Conservation (phyloP, 2,113 vertebrate species). For the Oenanthe oenanthe region DNA sequence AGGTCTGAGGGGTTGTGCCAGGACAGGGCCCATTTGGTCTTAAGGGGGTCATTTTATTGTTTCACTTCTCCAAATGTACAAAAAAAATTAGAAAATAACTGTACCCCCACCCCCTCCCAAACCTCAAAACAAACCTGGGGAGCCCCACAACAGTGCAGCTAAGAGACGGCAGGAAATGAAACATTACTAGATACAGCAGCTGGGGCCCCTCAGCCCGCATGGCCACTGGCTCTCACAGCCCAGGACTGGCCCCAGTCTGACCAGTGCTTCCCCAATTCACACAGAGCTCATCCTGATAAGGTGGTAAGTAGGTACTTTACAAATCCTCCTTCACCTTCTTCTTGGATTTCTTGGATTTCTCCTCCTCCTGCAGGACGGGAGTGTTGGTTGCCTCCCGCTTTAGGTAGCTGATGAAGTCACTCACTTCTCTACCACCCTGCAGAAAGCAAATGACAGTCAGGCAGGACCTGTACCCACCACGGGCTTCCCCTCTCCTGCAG, state of each 20-base stretch:
- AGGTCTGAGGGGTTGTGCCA: not conserved
- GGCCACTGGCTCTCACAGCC: conserved; percentile 43
- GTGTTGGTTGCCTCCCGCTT: conserved; percentile 90
- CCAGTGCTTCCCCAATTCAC: conserved; percentile 57
- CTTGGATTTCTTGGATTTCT: conserved; percentile 89
- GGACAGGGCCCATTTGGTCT: not conserved
- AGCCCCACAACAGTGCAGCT: conserved; percentile 79
- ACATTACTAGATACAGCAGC: conserved; percentile 72
- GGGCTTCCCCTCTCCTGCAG: not conserved
- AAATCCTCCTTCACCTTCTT: conserved; percentile 88
- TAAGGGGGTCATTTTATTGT: conserved; percentile 81
- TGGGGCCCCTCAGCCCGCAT: conserved; percentile 44
- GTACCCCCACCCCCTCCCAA: conserved; percentile 54
- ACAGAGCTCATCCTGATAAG: conserved; percentile 57
- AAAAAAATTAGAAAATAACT: conserved; percentile 86
- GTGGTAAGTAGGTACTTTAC: conserved; percentile 62
- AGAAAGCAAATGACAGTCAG: conserved; percentile 11
- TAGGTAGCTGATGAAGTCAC: conserved; percentile 93
- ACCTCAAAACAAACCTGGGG: conserved; percentile 75
- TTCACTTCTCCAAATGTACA: conserved; percentile 84
- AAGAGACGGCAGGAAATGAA: conserved; percentile 74
- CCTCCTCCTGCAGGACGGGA: conserved; percentile 85
- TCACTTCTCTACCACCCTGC: conserved; percentile 95
- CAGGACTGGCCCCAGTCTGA: conserved; percentile 41
- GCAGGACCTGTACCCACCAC: not conserved